phyloP scores from a whole-genome alignment of 92 coral and sea anemone species.

The Virgularia gustaviana region DNA sequence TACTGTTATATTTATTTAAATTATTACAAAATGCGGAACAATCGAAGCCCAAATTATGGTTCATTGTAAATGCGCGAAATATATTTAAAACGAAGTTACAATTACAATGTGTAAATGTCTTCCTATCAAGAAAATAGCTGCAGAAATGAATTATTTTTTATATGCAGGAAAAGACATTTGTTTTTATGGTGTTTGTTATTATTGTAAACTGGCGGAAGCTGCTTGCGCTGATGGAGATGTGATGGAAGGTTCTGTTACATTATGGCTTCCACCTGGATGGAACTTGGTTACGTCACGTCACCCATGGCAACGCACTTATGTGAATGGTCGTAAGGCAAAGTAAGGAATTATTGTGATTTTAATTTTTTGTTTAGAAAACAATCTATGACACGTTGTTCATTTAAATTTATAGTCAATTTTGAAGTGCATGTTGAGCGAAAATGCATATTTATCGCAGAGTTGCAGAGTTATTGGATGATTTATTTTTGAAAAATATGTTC shows the following conservation, averaged over 20 bases:
- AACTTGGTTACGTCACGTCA: slow-evolving; percentile 63
- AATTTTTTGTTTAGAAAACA: not conserved
- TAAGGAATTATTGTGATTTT: slow-evolving; percentile 31
- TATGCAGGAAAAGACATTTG: slow-evolving; percentile 73
- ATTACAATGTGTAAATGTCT: not conserved
- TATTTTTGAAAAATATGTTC: too few relatives aligned
- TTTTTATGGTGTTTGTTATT: slow-evolving; percentile 89
- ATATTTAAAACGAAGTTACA: too few relatives aligned
- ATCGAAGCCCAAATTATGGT: too few relatives aligned
- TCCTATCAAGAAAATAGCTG: not conserved
- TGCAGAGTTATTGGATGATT: too few relatives aligned
- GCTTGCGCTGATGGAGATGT: slow-evolving; percentile 88
- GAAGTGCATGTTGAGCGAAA: not conserved
- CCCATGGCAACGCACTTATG: slow-evolving; percentile 92
- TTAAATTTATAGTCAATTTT: not conserved
- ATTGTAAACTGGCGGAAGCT: slow-evolving; percentile 75
- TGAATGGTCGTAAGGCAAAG: slow-evolving; percentile 69
- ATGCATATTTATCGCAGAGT: not conserved
- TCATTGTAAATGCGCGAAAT: too few relatives aligned
- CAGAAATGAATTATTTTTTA: not conserved
- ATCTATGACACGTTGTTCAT: not conserved
- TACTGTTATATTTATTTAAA: too few relatives aligned
- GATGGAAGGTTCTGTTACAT: slow-evolving; percentile 89
- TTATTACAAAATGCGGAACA: too few relatives aligned
- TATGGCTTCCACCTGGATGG: slow-evolving; percentile 96